Conservation (phyloP, 2,113 vertebrate species). For the Peromyscus leucopus region DNA sequence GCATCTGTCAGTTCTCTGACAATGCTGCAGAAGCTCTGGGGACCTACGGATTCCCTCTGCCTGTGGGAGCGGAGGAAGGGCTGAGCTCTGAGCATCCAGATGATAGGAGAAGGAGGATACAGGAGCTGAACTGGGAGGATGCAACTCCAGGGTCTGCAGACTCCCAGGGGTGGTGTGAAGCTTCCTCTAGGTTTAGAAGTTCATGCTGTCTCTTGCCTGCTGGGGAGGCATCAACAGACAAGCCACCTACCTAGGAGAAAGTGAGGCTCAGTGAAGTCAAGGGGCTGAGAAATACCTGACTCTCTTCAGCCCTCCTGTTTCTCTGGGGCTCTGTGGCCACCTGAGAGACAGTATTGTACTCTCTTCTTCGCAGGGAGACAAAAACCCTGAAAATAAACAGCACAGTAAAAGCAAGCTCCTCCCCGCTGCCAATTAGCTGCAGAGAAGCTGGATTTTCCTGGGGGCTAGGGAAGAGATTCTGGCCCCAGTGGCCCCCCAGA, state of each 20-base stretch:
- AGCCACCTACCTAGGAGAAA: accelerated
- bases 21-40: accelerated
- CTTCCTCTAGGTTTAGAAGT: background rate
- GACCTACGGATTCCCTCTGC: no score
- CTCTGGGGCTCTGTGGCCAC: background rate
- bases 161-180: background rate
- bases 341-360: background rate
- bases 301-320: background rate
- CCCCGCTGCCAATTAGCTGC: background rate
- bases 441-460: background rate
- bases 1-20: background rate
- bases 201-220: background rate
- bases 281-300: no score
- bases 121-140: background rate
- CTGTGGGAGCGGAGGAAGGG: background rate
- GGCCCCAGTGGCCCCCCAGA: background rate
- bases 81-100: background rate
- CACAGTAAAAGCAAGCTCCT: background rate
- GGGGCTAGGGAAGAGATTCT: background rate
- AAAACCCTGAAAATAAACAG: background rate
- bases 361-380: background rate
- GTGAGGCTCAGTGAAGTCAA: background rate
- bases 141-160: background rate
- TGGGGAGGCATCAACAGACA: accelerated
- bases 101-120: accelerated